Evolutionary conservation across 2,797 vertebrate species (phyloP).

Genomic region (Brachyrhaphis roseni): DNA sequence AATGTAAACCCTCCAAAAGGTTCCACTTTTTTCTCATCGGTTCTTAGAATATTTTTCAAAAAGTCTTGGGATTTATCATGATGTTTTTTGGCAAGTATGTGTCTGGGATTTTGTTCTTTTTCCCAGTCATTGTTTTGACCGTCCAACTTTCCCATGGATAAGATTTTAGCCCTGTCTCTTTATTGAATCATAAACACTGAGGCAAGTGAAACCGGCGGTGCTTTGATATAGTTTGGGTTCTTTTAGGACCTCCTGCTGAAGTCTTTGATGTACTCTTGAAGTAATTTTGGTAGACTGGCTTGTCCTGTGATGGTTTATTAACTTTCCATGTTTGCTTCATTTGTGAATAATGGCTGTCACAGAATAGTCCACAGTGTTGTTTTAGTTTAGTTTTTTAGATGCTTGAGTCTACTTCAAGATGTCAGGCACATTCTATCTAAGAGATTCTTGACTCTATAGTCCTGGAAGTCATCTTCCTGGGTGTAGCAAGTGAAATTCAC

Average conservation of each 20-base stretch:
- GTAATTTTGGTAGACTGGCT: not conserved
- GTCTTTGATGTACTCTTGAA: not conserved
- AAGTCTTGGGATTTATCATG: not conserved
- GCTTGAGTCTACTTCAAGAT: not conserved
- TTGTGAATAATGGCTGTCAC: not conserved
- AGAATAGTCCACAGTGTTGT: not conserved
- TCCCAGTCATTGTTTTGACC: not conserved
- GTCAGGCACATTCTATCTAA: not conserved
- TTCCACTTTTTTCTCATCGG: too few species aligned
- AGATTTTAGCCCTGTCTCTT: not conserved
- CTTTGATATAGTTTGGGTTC: not conserved
- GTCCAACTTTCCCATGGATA: not conserved
- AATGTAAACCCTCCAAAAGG: not conserved
- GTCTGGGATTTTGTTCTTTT: not conserved
- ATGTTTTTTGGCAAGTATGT: not conserved
- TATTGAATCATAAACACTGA: not conserved
- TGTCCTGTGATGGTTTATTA: not conserved
- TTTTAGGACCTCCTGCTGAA: not conserved
- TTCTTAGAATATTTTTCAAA: too few species aligned
- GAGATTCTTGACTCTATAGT: not conserved
- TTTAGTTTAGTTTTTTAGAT: not conserved
- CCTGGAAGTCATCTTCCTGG: not conserved
- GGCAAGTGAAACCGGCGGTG: not conserved
- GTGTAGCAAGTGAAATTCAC: not conserved
- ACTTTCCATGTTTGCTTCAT: not conserved